A percentile compares a stretch with the other conserved stretches of the same genome.
phyloP scores from a whole-genome alignment of 2,888 invertebrate genomes.

The Biston betularia region DNA sequence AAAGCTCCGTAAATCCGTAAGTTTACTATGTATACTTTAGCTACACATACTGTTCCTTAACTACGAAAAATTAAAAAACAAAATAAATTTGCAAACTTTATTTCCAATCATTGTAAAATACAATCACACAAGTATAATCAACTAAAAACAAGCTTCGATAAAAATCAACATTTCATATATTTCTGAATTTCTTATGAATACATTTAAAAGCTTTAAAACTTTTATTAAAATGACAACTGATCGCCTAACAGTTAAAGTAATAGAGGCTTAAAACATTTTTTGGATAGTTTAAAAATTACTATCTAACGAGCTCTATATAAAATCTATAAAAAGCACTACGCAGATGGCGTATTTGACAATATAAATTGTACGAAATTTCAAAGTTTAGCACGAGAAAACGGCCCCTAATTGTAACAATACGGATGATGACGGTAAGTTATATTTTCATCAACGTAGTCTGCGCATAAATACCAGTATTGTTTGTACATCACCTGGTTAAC shows the following conservation, averaged over 20 bases:
- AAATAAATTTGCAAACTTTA: slow-evolving; percentile 35
- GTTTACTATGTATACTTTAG: too few species aligned
- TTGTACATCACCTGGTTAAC: too few species aligned
- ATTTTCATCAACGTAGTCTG: too few species aligned
- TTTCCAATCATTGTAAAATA: slow-evolving; percentile 23
- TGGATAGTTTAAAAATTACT: slow-evolving; percentile 61
- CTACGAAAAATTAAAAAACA: too few species aligned
- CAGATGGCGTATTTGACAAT: slow-evolving; percentile 56
- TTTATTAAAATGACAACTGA: slow-evolving; percentile 48
- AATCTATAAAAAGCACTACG: slow-evolving; percentile 68
- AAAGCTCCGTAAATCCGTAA: too few species aligned
- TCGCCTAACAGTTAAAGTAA: slow-evolving; percentile 39
- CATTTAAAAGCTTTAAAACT: slow-evolving; percentile 51
- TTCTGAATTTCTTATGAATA: slow-evolving; percentile 29
- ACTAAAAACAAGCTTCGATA: slow-evolving; percentile 62
- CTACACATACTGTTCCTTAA: too few species aligned
- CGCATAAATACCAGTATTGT: too few species aligned
- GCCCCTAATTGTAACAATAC: too few species aligned
- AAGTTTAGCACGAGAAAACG: too few species aligned
- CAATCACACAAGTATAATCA: slow-evolving; percentile 66
- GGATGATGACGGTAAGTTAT: not conserved
- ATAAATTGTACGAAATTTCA: not conserved
- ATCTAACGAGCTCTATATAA: slow-evolving; percentile 60
- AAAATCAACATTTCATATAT: slow-evolving; percentile 70
- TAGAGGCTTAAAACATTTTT: slow-evolving; percentile 58